These are phyloP conservation scores for Nothobranchius kuhntae DNA, from an alignment of 2,113 vertebrate species.

Conservation along the genomic window DNA sequence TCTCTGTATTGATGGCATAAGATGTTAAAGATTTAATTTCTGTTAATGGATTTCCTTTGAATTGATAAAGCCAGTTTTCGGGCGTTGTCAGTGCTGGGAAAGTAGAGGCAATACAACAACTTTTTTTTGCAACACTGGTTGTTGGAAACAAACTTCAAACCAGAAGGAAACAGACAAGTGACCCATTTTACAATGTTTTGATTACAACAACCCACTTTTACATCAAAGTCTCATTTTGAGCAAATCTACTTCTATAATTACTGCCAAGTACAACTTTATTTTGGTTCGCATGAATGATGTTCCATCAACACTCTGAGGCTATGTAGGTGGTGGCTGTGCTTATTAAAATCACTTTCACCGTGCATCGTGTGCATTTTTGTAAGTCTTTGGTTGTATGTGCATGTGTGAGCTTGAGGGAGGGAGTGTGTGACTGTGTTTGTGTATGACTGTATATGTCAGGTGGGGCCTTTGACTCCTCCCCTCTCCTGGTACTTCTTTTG, in stretches of 20 bases:
- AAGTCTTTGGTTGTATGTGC: too few species aligned
- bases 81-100: background rate
- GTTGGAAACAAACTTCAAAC: background rate
- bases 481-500: too few species aligned
- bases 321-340: background rate
- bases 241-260: background rate
- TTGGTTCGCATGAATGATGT: background rate
- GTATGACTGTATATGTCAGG: too few species aligned
- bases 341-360: background rate
- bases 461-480: too few species aligned
- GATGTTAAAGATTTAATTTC: background rate
- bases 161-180: background rate
- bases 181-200: slow-evolving; percentile 11
- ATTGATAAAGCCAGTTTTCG: background rate
- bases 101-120: background rate
- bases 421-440: too few species aligned
- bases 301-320: background rate
- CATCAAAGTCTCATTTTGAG: background rate
- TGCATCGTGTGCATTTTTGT: too few species aligned
- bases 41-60: too few species aligned
- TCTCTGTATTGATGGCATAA: background rate
- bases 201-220: slow-evolving; percentile 1
- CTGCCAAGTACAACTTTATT: background rate
- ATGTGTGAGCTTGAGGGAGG: too few species aligned
- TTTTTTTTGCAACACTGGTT: background rate